These are phyloP conservation scores for Acanthochromis polyacanthus DNA, from an alignment of 2,113 vertebrate genomes.

Conservation along the genomic window DNA sequence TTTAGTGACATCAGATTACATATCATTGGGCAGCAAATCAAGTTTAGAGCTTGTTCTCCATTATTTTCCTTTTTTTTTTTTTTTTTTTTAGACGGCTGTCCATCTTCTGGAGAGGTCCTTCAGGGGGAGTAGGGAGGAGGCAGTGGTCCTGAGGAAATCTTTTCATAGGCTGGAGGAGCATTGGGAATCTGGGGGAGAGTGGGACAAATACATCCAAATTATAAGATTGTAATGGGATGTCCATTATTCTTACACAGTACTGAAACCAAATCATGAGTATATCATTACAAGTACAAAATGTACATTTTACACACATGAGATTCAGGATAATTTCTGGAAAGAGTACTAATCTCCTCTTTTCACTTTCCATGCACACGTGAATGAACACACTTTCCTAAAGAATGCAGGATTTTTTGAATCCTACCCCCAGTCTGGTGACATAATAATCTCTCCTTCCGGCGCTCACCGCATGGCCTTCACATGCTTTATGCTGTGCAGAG, in stretches of 20 bases:
- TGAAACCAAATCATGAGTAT: not conserved
- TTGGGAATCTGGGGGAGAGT: constrained; percentile 87
- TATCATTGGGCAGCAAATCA: constrained; percentile 21
- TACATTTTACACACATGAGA: not conserved
- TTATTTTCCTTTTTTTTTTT: constrained; percentile 29
- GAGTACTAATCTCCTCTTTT: not conserved
- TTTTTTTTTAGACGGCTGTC: constrained; percentile 20
- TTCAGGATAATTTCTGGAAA: not conserved
- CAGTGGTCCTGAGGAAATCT: constrained; percentile 84
- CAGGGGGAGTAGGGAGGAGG: constrained; percentile 93
- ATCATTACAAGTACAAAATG: not conserved
- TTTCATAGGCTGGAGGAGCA: constrained; percentile 94
- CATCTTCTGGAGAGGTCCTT: constrained; percentile 52
- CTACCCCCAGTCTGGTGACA: constrained; percentile 62
- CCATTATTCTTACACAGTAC: not conserved
- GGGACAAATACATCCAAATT: constrained; percentile 1
- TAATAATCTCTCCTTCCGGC: constrained; percentile 63
- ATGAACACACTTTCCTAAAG: constrained; percentile 13
- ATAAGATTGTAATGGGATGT: not conserved
- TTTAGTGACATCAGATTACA: constrained; percentile 5
- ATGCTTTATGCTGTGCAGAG: constrained; percentile 35
- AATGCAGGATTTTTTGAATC: constrained; percentile 52
- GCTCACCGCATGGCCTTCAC: constrained; percentile 62
- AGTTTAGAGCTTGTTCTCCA: constrained; percentile 31
- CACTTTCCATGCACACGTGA: not conserved